Evolutionary conservation across 2,113 vertebrate species (phyloP), one percentile per base, ranked within the genome.

Genomic region (Cepphus grylle): DNA sequence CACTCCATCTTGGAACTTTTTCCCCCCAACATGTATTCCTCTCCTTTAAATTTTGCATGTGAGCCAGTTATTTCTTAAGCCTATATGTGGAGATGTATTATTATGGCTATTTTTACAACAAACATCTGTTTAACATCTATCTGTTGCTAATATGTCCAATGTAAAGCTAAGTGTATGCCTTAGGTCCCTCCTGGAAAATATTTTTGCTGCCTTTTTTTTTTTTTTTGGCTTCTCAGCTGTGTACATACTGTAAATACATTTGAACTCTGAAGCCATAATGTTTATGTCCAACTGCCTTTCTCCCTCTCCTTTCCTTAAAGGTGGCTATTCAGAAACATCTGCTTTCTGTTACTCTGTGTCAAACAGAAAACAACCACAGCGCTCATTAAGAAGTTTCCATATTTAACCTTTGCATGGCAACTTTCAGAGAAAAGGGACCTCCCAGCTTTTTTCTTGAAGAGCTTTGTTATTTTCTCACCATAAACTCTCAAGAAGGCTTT

Each of bases 101-200:
- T 82, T 89, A 43, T 7, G 53, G 38, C 14, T 71, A 53, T 74
- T 95, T 93, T 78, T 34, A 30, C 22, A 81, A 56, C 47, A 71
- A 88, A 71, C 88, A 96, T 94, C 88, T 91, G 90, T 88, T 96
- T 81, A 79, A 86, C 47, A 86, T 94, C 32, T 88, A 62, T 80
- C 65, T 87, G 30, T 84, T 90, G 69, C 77, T 84, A 78, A 89
- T 76, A 61, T 15, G 29, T 13, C 14, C 23, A 61, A 20, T 23
- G 19, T 79, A 91, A 94, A 86, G 16, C 50, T 78, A 55, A 85
- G 17, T 81, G 20, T 42, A 77, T 67, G 50, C 22, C 43, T 79
- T 59, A 81, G 49, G 23, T 72, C 76, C 36, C 50, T 80, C 27
- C 45, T 62, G 86, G 42, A 86, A 93, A 92, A 87, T 55, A 52